These are phyloP conservation scores for Epizoanthus ramosus DNA, from an alignment of 92 coral and sea anemone genomes.

Conservation along the genomic window DNA sequence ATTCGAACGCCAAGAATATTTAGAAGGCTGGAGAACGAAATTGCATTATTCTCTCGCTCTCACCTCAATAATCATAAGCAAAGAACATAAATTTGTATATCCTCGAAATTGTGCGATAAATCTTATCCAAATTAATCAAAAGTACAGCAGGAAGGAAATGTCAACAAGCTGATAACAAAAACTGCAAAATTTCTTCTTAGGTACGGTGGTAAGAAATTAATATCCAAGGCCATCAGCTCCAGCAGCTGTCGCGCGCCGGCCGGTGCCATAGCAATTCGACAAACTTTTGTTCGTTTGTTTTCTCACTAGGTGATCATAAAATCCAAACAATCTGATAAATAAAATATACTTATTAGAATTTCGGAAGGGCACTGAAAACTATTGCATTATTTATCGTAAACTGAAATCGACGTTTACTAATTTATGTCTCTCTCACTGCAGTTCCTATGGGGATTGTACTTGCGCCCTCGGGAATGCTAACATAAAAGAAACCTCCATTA, in stretches of 20 bases:
- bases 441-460: conserved; percentile 15
- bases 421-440: neutral
- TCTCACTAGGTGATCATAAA: neutral
- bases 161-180: neutral
- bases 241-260: conserved; percentile 29
- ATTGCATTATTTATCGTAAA: neutral
- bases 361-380: neutral
- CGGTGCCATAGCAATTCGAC: neutral
- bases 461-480: conserved; percentile 1
- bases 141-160: conserved; percentile 15
- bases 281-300: neutral
- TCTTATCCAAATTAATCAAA: conserved; percentile 11
- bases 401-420: neutral
- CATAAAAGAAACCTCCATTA: neutral
- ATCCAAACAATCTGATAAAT: neutral
- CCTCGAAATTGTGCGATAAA: neutral
- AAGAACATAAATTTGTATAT: neutral
- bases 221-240: neutral
- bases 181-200: neutral
- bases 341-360: neutral
- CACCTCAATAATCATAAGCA: no score
- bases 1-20: no score
- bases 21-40: no score
- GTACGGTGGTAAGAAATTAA: neutral
- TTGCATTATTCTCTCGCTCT: no score